phyloP scores from a whole-genome alignment of 2,888 invertebrate species.

The Sthenelais limicola region DNA sequence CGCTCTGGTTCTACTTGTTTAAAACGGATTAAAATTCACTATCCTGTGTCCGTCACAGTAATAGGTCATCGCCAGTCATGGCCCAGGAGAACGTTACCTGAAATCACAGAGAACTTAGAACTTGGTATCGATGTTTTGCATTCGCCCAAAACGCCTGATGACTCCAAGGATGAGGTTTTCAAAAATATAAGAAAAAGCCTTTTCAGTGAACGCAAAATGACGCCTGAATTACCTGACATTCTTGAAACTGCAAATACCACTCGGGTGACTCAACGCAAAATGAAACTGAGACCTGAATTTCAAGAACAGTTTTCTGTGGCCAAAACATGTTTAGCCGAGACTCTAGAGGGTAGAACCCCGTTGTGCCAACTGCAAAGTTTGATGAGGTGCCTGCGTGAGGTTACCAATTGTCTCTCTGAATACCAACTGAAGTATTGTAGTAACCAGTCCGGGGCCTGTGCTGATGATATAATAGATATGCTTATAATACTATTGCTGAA shows the following conservation, averaged over 20 bases:
- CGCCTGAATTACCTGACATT: too few species aligned
- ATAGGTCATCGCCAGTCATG: conserved; percentile 41
- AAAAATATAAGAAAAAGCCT: conserved; percentile 6
- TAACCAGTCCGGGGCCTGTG: conserved; percentile 38
- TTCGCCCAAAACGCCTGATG: not conserved
- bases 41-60: conserved; percentile 40
- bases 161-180: not conserved
- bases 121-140: conserved; percentile 14
- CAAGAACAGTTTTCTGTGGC: conserved; percentile 37
- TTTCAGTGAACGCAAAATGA: too few species aligned
- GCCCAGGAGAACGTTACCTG: not conserved
- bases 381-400: conserved; percentile 47
- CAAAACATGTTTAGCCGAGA: conserved; percentile 31
- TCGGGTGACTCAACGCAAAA: not conserved
- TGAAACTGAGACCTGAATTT: conserved; percentile 40
- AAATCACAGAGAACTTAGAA: conserved; percentile 7
- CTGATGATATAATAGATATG: conserved; percentile 52
- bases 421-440: conserved; percentile 36
- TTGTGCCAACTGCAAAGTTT: conserved; percentile 49
- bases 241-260: too few species aligned
- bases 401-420: conserved; percentile 41
- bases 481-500: conserved; percentile 59
- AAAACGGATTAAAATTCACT: conserved; percentile 33
- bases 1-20: not conserved
- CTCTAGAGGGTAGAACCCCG: conserved; percentile 42